phyloP scores from a whole-genome alignment of 2,113 vertebrate species.

The Limanda limanda region DNA sequence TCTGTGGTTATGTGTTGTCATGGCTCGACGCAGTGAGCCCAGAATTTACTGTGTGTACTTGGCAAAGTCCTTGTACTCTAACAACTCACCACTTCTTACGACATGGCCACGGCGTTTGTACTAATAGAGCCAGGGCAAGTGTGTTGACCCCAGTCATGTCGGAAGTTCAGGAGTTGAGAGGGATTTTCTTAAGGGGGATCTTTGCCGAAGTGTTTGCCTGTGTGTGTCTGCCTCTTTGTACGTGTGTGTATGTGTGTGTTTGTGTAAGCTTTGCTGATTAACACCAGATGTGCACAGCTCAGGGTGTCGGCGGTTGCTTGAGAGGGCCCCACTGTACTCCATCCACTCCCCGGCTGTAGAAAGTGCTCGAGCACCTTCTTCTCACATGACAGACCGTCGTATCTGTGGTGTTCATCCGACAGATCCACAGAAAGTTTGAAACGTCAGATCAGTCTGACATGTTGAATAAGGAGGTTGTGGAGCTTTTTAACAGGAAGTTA shows the following conservation, averaged over 20 bases:
- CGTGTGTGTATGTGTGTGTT: constrained; percentile 64
- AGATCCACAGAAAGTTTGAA: constrained; percentile 43
- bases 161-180: constrained; percentile 86
- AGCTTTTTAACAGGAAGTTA: background rate
- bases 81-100: constrained; percentile 59
- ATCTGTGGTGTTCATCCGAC: constrained; percentile 49
- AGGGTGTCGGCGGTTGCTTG: constrained; percentile 59
- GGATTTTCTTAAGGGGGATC: constrained; percentile 76
- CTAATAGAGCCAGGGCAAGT: constrained; percentile 65
- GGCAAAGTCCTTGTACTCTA: constrained; percentile 26
- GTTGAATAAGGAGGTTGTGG: constrained; percentile 22
- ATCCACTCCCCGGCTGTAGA: constrained; percentile 32
- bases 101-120: constrained; percentile 61
- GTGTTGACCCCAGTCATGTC: constrained; percentile 81
- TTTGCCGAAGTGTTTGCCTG: constrained; percentile 70
- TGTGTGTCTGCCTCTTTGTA: constrained; percentile 58
- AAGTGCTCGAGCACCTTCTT: constrained; percentile 51
- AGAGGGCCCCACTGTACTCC: constrained; percentile 66
- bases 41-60: constrained; percentile 18
- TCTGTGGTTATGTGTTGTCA: background rate
- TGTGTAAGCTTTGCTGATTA: constrained; percentile 76
- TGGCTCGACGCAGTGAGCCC: background rate
- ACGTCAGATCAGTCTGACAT: constrained; percentile 47
- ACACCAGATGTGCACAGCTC: constrained; percentile 78
- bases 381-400: constrained; percentile 70